phyloP scores from a whole-genome alignment of 2,888 invertebrate genomes.

The Lycophotia porphyrea region DNA sequence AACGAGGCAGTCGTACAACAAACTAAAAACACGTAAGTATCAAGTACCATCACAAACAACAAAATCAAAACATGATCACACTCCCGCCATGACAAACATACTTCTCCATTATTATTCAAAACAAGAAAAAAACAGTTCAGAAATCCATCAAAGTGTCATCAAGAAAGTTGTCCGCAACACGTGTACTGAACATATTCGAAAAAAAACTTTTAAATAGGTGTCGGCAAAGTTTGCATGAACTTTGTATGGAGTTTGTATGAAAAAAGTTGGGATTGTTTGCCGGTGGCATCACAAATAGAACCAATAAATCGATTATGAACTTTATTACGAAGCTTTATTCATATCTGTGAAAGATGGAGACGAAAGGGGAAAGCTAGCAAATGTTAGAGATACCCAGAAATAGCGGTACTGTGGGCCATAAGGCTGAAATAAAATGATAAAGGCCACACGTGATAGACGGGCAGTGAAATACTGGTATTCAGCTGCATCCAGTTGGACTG shows the following conservation, averaged over 20 bases:
- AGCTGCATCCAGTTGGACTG: background rate
- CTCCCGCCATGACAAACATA: constrained; percentile 22
- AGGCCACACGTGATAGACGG: background rate
- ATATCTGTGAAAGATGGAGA: constrained; percentile 29
- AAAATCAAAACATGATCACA: constrained; percentile 34
- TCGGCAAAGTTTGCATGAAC: constrained; percentile 71
- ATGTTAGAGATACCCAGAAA: background rate
- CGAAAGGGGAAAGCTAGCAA: background rate
- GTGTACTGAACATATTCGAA: constrained; percentile 70
- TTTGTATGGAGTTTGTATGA: constrained; percentile 71
- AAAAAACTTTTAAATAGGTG: constrained; percentile 78
- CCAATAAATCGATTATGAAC: constrained; percentile 67
- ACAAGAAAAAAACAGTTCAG: constrained; percentile 69
- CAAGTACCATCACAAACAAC: constrained; percentile 6
- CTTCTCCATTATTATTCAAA: constrained; percentile 72
- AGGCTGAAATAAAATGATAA: background rate
- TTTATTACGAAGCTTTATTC: constrained; percentile 63
- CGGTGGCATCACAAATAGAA: constrained; percentile 57
- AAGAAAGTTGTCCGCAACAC: constrained; percentile 75
- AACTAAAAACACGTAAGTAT: background rate
- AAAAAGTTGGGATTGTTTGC: constrained; percentile 67
- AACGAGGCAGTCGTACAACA: background rate
- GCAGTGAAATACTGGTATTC: background rate
- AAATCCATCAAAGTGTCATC: constrained; percentile 86
- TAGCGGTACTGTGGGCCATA: background rate